A percentile compares a stretch with the other conserved stretches of the same genome.
Evolutionary conservation across 1,140 invertebrate genomes (phyloP).

Genomic region (Polypedilum vanderplanki): DNA sequence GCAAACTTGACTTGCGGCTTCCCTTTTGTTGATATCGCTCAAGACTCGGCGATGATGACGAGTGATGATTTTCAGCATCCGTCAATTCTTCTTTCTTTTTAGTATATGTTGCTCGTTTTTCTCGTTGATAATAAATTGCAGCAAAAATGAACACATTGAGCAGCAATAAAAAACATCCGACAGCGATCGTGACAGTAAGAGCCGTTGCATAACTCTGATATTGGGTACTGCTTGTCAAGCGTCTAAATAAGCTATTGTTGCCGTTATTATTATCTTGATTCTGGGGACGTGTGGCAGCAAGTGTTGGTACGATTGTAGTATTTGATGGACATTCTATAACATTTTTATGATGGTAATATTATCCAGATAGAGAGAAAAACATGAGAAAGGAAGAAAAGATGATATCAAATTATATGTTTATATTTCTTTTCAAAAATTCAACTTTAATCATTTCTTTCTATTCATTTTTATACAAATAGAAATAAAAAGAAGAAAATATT

Average conservation of each 20-base stretch:
- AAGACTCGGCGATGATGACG: constrained; percentile 30
- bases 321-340: constrained; percentile 57
- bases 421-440: too few relatives aligned
- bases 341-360: not conserved
- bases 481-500: not conserved
- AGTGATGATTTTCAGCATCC: constrained; percentile 53
- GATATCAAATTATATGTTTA: not conserved
- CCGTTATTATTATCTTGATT: constrained; percentile 29
- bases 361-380: not conserved
- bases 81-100: constrained; percentile 67
- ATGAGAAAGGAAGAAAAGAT: not conserved
- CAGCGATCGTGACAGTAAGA: constrained; percentile 84
- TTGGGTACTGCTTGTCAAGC: constrained; percentile 62
- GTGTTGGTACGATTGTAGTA: constrained; percentile 44
- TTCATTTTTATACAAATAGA: too few relatives aligned
- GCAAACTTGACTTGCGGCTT: constrained; percentile 32
- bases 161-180: constrained; percentile 80
- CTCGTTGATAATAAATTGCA: constrained; percentile 86
- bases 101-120: constrained; percentile 54
- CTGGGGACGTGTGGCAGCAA: constrained; percentile 34
- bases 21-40: constrained; percentile 34
- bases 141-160: constrained; percentile 91
- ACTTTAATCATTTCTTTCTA: too few relatives aligned
- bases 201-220: constrained; percentile 84
- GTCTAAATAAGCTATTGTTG: constrained; percentile 63